Base-by-base conservation (phyloP, 2,888 invertebrate species). In the Margaritifera margaritifera region DNA sequence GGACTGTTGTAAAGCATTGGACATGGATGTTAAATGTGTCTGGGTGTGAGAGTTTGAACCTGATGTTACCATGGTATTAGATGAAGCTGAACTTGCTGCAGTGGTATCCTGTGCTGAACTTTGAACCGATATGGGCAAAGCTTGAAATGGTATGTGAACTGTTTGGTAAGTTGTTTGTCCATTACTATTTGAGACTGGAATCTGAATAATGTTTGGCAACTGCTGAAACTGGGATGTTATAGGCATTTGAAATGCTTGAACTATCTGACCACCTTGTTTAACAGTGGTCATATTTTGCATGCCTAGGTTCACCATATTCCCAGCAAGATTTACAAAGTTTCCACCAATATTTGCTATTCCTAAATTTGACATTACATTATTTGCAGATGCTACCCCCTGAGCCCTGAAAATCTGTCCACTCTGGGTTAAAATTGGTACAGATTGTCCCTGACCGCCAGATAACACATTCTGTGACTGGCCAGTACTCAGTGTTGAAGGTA, bases 91-190 rank as follows among this genome's bases (percentile, higher is more conserved):
- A 24, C 65, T 65, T 2, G 68, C 24, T 31, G 68, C 52, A 56
- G 22, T 62, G 25, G 62, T 62, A 2, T 60, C 31, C 18, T 60
- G 64, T 53, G 61, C 42, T 2, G 58, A 62, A 52, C 58, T 57
- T 50, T 63, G 68, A 11, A 22, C 52, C 5, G 22, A 62, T 51
- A 50, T 53, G 25, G 25, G 62, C 51, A 15, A 53, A 53, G 25
- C 52, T 62, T 22, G 62, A 62, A 18, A 62, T 0, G 98, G 98
- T 83, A 98, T 94, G 89, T 98, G 97, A 1, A 98, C 94, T 0
- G 98, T 97, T 89, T 98, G 98, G 90, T 96, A 95, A 71, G 98
- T 94, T 0, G 98, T 97, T 90, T 98, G 97, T 0, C 98, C 98
- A 89, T 94, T 95, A 53, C 93, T 92, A 66, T 94, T 93, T 62